These are phyloP conservation scores for Telmatochromis sp. DNA, from an alignment of 2,113 vertebrate genomes.

Conservation along the genomic window DNA sequence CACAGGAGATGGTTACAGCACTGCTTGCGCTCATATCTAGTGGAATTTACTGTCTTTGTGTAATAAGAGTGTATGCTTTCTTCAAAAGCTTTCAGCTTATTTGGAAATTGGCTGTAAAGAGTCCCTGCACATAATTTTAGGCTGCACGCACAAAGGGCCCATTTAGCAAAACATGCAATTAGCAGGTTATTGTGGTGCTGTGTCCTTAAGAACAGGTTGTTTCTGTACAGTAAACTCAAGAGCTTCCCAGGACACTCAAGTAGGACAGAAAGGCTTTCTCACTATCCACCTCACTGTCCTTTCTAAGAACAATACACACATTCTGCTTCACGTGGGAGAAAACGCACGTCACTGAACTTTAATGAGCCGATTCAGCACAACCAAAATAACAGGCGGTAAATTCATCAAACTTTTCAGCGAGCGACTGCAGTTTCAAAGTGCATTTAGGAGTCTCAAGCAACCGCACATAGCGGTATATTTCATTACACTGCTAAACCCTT, in stretches of 20 bases:
- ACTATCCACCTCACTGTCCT: neutral
- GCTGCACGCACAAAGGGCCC: neutral
- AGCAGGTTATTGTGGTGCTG: neutral
- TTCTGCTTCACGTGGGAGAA: slow-evolving; percentile 6
- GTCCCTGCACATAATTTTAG: neutral
- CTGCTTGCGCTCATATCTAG: neutral
- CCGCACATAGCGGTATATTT: neutral
- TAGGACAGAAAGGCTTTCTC: neutral
- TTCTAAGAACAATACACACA: slow-evolving; percentile 2
- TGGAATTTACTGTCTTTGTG: neutral
- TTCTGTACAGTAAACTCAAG: slow-evolving; percentile 7
- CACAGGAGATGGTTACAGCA: neutral
- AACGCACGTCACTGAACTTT: neutral
- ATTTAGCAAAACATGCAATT: slow-evolving; percentile 1
- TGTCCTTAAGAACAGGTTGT: neutral
- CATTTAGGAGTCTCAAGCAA: neutral
- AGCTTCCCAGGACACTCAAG: neutral
- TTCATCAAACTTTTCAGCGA: neutral
- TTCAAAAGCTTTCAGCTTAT: neutral
- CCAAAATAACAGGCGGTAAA: neutral
- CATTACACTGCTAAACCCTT: neutral
- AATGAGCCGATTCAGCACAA: slow-evolving; percentile 1
- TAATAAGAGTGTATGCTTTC: neutral
- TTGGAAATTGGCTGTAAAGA: neutral
- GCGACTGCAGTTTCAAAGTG: neutral